Evolutionary conservation across 1,140 invertebrate species (phyloP).

Genomic region (Oppia nitens): DNA sequence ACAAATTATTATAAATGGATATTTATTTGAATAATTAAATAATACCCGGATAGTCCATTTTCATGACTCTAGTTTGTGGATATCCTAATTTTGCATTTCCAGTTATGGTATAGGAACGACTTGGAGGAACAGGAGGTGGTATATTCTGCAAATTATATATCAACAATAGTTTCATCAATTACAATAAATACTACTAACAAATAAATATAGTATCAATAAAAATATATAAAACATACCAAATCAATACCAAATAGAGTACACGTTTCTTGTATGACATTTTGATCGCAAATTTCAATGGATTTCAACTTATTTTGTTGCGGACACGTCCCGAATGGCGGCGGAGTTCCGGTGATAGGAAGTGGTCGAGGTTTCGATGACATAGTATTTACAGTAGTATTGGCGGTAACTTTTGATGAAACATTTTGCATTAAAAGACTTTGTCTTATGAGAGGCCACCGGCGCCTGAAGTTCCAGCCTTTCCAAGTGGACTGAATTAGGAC

Average conservation of each 20-base stretch:
- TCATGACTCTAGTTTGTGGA: constrained; percentile 76
- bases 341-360: constrained; percentile 54
- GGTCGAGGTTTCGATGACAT: constrained; percentile 44
- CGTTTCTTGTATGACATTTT: constrained; percentile 69
- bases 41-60: constrained; percentile 62
- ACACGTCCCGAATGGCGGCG: constrained; percentile 20
- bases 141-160: constrained; percentile 50
- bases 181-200: neutral
- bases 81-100: constrained; percentile 82
- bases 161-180: too few relatives aligned
- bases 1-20: neutral
- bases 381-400: neutral
- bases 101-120: constrained; percentile 68
- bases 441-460: constrained; percentile 45
- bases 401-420: neutral
- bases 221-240: constrained; percentile 36
- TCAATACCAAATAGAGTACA: constrained; percentile 74
- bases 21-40: neutral
- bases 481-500: constrained; percentile 49
- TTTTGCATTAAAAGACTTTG: constrained; percentile 25
- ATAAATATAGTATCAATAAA: neutral
- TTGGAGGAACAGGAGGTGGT: constrained; percentile 72
- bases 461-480: constrained; percentile 55
- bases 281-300: constrained; percentile 51
- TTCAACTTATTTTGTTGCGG: constrained; percentile 17